These are phyloP conservation scores for Bufo bufo DNA, from an alignment of 2,113 vertebrate genomes.

Conservation along the genomic window DNA sequence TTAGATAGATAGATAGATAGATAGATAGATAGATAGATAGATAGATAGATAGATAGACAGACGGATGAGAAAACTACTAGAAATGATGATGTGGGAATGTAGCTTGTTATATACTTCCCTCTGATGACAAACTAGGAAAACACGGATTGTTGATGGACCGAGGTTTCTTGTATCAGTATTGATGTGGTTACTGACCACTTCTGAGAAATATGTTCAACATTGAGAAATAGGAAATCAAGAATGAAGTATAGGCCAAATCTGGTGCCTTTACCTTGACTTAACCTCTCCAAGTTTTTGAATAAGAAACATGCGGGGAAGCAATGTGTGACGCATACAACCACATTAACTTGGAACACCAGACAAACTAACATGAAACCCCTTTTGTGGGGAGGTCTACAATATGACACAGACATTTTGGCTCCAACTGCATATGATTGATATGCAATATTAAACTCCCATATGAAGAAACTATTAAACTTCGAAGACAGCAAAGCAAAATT, in stretches of 20 bases:
- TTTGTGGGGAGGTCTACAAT: slow-evolving; percentile 25
- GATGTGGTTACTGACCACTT: slow-evolving; percentile 47
- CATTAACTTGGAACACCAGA: slow-evolving; percentile 33
- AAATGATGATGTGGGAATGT: slow-evolving; percentile 3
- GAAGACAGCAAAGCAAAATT: neutral
- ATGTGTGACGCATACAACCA: slow-evolving; percentile 32
- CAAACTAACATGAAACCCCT: slow-evolving; percentile 35
- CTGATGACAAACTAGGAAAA: slow-evolving; percentile 16
- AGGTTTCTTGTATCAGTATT: slow-evolving; percentile 29
- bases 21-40: too few species aligned
- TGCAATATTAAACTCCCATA: neutral
- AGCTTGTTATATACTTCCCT: slow-evolving; percentile 9
- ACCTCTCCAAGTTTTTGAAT: slow-evolving; percentile 31
- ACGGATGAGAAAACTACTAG: neutral
- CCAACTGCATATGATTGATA: slow-evolving; percentile 22
- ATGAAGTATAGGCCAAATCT: slow-evolving; percentile 18
- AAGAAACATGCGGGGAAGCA: slow-evolving; percentile 33
- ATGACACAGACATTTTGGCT: slow-evolving; percentile 43
- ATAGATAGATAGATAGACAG: neutral
- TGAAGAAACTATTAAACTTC: neutral
- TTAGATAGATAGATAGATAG: neutral
- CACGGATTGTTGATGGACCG: neutral
- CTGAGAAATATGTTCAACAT: slow-evolving; percentile 30
- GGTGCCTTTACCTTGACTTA: slow-evolving; percentile 42
- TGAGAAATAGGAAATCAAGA: slow-evolving; percentile 30